Evolutionary conservation across 2,888 invertebrate genomes (phyloP), one percentile per base, ranked within the genome.

Genomic region (Watsonalla cultraria): DNA sequence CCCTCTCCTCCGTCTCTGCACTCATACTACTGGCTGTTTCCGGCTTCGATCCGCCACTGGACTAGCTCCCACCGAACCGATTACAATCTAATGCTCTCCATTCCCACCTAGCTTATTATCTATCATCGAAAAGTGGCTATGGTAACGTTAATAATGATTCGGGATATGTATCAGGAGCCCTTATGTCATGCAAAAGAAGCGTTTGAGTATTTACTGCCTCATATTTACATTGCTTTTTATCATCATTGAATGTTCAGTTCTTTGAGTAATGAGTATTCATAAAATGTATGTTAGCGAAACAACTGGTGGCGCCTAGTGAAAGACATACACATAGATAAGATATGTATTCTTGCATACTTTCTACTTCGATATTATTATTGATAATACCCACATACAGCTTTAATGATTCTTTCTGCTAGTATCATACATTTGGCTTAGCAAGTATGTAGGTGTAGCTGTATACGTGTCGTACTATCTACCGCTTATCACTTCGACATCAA

Each of bases 1-100:
- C 65, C 72, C 24, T 24, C 24, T 24, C 24, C 24, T 24, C 24
- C 24, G 24, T 74, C 72, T 76, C 73, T 66, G 60, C 68, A 63
- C 60, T 65, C 69, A 60, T 37, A 37, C 7, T 7, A 5, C 37
- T 42, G 11, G 59, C 77, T 77, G 70, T 80, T 78, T 84, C 86
- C 84, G 80, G 74, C 68, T 74, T 64, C 64, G 65, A 72, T 72
- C 70, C 55, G 24, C 55, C 58, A 46, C 51, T 47, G 51, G 14
- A 50, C 47, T 55, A 24, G 45, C 45, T n/a, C 37, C 14, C 6
- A 4, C 39, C n/a, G 35, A 35, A 37, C 15, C 39, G 53, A 56
- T 56, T 11, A 11, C 11, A 11, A 42, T 11, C 2, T 11, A 11
- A 11, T 42, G 24, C 42, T 11, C 9, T 42, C 11, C 42, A 8